Conservation (phyloP, 1,140 invertebrate species). For the Anastrepha obliqua region DNA sequence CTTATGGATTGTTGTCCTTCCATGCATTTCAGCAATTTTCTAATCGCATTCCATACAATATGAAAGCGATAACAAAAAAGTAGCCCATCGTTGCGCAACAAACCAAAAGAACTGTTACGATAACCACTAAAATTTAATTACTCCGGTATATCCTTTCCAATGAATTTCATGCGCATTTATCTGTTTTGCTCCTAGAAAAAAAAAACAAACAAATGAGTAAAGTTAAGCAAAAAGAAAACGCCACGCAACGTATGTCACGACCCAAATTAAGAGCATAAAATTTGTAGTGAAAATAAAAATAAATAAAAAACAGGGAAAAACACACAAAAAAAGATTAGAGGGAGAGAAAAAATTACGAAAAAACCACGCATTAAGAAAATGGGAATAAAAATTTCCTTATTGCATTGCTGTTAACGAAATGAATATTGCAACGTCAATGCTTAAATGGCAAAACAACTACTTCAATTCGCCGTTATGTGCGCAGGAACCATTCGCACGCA, state of each 20-base stretch:
- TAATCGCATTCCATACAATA: too few species aligned
- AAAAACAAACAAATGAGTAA: neutral
- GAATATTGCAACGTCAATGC: conserved; percentile 22
- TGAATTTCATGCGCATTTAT: neutral
- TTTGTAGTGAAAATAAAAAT: conserved; percentile 21
- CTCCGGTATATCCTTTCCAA: neutral
- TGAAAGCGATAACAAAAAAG: too few species aligned
- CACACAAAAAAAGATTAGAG: neutral
- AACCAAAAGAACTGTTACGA: neutral
- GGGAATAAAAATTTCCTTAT: conserved; percentile 42
- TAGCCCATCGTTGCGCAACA: too few species aligned
- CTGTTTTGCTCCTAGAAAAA: neutral
- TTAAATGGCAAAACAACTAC: neutral
- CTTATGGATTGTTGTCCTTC: too few species aligned
- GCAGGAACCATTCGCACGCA: neutral
- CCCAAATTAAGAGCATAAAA: conserved; percentile 37
- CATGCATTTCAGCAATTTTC: too few species aligned
- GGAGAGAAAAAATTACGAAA: neutral
- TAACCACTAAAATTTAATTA: neutral
- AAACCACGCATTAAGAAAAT: neutral
- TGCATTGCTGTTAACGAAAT: conserved; percentile 44
- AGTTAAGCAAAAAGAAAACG: neutral
- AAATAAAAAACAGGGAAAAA: neutral
- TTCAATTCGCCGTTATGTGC: neutral
- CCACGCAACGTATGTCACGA: conserved; percentile 10